Base-by-base conservation (phyloP, 2,888 invertebrate species). In the Nemurella pictetii region DNA sequence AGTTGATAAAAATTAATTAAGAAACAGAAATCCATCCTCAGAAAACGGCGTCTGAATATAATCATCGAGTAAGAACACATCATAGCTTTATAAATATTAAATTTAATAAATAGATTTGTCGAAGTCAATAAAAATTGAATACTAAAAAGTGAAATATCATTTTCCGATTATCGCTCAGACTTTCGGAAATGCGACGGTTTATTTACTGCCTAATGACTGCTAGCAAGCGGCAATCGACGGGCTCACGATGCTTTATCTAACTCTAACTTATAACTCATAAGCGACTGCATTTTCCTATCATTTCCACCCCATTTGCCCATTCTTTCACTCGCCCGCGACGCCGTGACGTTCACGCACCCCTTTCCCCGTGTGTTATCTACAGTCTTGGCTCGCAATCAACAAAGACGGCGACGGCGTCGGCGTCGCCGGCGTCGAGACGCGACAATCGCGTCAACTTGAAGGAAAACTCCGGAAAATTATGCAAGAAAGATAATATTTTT, bases 291-390 rank as follows among this genome's bases (percentile, higher is more conserved):
- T 86, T 84, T 85, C 84, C 83, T 83, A 85, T 85, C 85, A 85
- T 85, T 85, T 85, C 88, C 89, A 88, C 88, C 82, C 85, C 85
- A 85, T 86, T 85, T 85, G 83, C 83, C 77, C 29, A 81, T 36
- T 72, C 72, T 75, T 55, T 35, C 73, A 25, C 78, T 30, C 84
- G 26, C 35, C 26, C 80, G 36, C 75, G 75, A 5, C 28, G 75
- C 28, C 26, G 5, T 15, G 28, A 9, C 75, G 28, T 75, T n/a
- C 0, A 28, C 26, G 75, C 26, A 36, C 30, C 80, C 25, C 80
- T 30, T 29, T n/a, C 27, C 32, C 27, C 28, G 7, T 15, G 80
- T 12, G 15, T 80, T 80, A 80, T 80, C 80, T 80, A 35, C 9
- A 15, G 30, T 30, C 20, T 80, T 80, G 80, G 80, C 80, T 20